Conservation (phyloP, 2,113 vertebrate species). For the Microtus montanus region DNA sequence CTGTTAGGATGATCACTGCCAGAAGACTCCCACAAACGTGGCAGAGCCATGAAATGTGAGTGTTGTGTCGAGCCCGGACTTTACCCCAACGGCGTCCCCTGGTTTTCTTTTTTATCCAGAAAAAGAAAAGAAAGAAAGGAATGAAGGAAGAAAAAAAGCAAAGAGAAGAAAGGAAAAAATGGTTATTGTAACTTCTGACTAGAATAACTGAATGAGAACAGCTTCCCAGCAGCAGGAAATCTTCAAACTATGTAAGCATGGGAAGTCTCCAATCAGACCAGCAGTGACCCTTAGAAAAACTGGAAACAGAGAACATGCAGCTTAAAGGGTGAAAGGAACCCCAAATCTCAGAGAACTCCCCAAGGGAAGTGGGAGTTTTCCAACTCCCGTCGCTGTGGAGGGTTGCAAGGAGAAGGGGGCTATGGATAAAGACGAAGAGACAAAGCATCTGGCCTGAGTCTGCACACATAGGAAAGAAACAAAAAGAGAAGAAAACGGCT, state of each 20-base stretch:
- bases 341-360: not conserved
- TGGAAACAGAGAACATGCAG: slow-evolving; percentile 17
- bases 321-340: not conserved
- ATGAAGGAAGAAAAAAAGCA: not conserved
- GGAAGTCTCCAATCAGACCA: slow-evolving; percentile 28
- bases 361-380: not conserved
- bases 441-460: not conserved
- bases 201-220: slow-evolving; percentile 41
- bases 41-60: not conserved
- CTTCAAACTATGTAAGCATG: slow-evolving; percentile 12
- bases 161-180: not conserved
- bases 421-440: not conserved
- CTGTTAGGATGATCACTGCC: not conserved
- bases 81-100: not conserved
- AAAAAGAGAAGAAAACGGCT: slow-evolving; percentile 32
- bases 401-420: not conserved
- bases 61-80: not conserved
- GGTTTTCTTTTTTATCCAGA: not conserved
- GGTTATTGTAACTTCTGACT: slow-evolving; percentile 19
- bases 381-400: not conserved
- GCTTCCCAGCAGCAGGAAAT: slow-evolving; percentile 49
- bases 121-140: not conserved
- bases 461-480: slow-evolving; percentile 39
- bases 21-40: not conserved
- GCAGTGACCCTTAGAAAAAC: slow-evolving; percentile 56